phyloP scores from a whole-genome alignment of 1,140 invertebrate species.

The Radopholus similis region DNA sequence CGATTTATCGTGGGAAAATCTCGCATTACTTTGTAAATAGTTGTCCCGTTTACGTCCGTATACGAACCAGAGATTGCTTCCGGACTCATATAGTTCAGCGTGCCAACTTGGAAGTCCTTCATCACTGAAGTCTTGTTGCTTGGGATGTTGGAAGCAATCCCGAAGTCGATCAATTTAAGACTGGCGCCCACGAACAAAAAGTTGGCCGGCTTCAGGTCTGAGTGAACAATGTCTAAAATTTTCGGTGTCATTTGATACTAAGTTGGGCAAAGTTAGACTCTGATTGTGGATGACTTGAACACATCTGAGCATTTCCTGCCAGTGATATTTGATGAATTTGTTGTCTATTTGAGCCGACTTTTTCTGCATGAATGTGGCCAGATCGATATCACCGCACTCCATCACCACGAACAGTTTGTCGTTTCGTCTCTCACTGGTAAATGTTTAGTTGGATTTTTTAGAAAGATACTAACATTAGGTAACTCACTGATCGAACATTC shows the following conservation, averaged over 20 bases:
- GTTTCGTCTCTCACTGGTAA: constrained; percentile 64
- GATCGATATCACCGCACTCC: constrained; percentile 86
- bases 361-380: constrained; percentile 73
- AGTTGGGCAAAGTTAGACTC: constrained; percentile 65
- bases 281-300: constrained; percentile 84
- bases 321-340: constrained; percentile 77
- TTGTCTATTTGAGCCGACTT: constrained; percentile 62
- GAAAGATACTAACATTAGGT: constrained; percentile 47
- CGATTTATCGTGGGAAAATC: background rate
- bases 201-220: constrained; percentile 93
- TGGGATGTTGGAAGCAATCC: constrained; percentile 85
- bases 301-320: constrained; percentile 85
- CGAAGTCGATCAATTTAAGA: constrained; percentile 94
- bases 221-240: constrained; percentile 81
- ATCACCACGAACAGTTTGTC: constrained; percentile 74
- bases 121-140: constrained; percentile 82
- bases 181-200: constrained; percentile 81
- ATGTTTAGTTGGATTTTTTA: constrained; percentile 35
- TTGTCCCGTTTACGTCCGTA: constrained; percentile 7
- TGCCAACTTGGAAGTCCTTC: constrained; percentile 75
- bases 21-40: constrained; percentile 20
- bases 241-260: constrained; percentile 1
- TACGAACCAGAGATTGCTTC: constrained; percentile 70
- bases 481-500: constrained; percentile 81
- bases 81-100: constrained; percentile 92